Evolutionary conservation across 1,140 invertebrate species (phyloP), one percentile per base, ranked within the genome.

Genomic region (Drosophila orena): DNA sequence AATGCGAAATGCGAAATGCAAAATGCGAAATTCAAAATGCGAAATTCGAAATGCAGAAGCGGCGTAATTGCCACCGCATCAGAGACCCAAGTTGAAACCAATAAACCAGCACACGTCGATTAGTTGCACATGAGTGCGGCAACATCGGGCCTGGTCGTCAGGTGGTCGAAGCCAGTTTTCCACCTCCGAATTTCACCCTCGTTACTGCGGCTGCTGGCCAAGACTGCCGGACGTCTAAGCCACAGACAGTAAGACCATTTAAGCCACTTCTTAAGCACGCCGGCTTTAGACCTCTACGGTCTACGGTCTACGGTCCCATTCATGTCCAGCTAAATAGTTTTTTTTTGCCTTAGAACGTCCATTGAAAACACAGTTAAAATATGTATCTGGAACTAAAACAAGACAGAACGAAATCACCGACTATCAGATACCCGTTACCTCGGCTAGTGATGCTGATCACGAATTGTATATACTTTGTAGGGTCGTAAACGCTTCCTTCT

Each of bases 61-160:
- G 52, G 46, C 72, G 72, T 84, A 84, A 83, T 84, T 83, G 80
- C 81, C 81, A 79, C 71, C 55, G 68, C 81, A 70, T 54, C 60
- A 57, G 57, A 60, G 62, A 60, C 58, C 52, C 46, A 58, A 61
- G 60, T 69, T 71, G 70, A 83, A 83, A 83, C 80, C 81, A 83
- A 84, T 83, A 84, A 79, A 72, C 80, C 79, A 64, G 79, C 80
- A 84, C 81, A 81, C 62, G 72, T 84, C 80, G 81, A 83, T 79
- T 83, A 83, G 81, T 77, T 84, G 80, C 72, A 84, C 80, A 83
- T 79, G 80, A 84, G 79, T 84, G 80, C 80, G 75, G 70, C 65
- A 76, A 50, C 71, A 53, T 59, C 42, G 46, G 37, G 24, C 56
- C 75, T 57, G 43, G 30, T 15, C 46, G 30, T 46, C 30, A 27